phyloP scores from a whole-genome alignment of 1,140 invertebrate species.

The Drosophila nikananu region DNA sequence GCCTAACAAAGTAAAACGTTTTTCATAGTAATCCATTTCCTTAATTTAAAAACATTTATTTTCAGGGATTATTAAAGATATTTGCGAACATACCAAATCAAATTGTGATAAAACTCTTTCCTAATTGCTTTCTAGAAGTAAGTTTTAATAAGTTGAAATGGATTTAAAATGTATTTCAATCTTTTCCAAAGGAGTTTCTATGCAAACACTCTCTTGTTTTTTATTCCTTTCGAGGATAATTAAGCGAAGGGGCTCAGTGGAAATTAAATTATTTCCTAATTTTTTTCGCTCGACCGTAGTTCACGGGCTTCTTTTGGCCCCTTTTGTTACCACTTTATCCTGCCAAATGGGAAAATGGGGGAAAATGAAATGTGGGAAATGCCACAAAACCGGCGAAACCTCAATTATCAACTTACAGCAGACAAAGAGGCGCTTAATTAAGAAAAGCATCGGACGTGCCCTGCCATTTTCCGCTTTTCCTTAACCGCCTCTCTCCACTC shows the following conservation, averaged over 20 bases:
- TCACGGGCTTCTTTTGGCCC: conserved; percentile 18
- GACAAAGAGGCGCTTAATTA: conserved; percentile 79
- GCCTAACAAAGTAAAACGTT: too few species aligned
- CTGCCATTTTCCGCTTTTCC: conserved; percentile 59
- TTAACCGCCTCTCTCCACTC: too few species aligned
- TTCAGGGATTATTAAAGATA: too few species aligned
- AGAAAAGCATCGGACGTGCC: conserved; percentile 72
- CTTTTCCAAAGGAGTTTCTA: conserved; percentile 1
- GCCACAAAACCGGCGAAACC: conserved; percentile 67
- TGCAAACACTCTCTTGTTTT: too few species aligned
- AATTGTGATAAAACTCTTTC: background rate
- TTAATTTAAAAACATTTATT: background rate
- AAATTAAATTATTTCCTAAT: conserved; percentile 33
- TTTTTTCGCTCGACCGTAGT: conserved; percentile 14
- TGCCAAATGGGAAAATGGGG: background rate
- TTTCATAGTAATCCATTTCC: background rate
- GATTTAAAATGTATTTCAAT: background rate
- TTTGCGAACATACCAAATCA: background rate
- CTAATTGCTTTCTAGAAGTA: too few species aligned
- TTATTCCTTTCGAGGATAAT: conserved; percentile 3
- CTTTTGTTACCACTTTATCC: conserved; percentile 52
- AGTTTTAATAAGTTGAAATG: background rate
- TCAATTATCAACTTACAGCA: conserved; percentile 81
- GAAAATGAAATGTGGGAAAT: conserved; percentile 43
- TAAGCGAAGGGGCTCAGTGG: background rate